phyloP scores from a whole-genome alignment of 2,113 vertebrate species.

The Tragulus kanchil region DNA sequence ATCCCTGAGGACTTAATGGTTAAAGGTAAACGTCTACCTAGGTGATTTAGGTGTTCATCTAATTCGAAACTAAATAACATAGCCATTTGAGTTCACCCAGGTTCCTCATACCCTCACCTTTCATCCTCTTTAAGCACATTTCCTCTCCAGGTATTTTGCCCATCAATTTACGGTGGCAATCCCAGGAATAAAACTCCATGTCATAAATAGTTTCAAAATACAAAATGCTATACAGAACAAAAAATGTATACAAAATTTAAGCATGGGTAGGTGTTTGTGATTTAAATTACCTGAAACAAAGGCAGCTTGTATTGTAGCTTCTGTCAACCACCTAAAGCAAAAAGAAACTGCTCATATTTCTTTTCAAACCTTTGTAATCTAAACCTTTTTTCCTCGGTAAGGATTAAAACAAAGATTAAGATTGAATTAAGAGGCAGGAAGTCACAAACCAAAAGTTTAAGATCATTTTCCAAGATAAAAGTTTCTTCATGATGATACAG shows the following conservation, averaged over 20 bases:
- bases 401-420: slow-evolving; percentile 41
- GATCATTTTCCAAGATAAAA: slow-evolving; percentile 16
- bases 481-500: not conserved
- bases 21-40: not conserved
- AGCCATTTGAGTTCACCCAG: not conserved
- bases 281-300: slow-evolving; percentile 71
- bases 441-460: not conserved
- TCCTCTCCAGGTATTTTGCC: slow-evolving; percentile 37
- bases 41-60: not conserved
- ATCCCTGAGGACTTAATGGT: not conserved
- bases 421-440: not conserved
- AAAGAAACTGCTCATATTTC: slow-evolving; percentile 42
- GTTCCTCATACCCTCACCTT: not conserved
- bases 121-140: slow-evolving; percentile 8
- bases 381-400: slow-evolving; percentile 10
- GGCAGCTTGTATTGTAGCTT: not conserved
- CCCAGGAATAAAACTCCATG: slow-evolving; percentile 58
- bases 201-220: slow-evolving; percentile 67
- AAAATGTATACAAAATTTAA: slow-evolving; percentile 64
- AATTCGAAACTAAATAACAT: not conserved
- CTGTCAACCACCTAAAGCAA: not conserved
- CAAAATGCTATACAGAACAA: slow-evolving; percentile 41
- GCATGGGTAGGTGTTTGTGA: slow-evolving; percentile 44
- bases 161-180: slow-evolving; percentile 15
- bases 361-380: slow-evolving; percentile 45